Percentiles rank a stretch among this genome's conserved stretches.
Evolutionary conservation across 2,888 invertebrate species (phyloP).

Genomic region (Uloborus plumipes): DNA sequence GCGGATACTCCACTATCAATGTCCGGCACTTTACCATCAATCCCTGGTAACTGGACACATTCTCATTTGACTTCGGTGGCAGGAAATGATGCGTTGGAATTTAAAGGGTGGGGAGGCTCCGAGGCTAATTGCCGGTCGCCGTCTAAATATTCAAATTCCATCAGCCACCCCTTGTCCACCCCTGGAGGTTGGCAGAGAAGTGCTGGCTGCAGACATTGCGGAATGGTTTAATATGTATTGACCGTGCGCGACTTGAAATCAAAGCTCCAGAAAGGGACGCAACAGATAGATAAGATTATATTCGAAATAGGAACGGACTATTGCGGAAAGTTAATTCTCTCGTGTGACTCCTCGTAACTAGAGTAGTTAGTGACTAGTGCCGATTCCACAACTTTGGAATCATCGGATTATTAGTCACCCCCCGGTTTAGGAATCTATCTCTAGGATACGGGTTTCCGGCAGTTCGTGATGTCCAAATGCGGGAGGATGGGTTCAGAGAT

Average conservation of each 20-base stretch:
- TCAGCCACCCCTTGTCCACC: constrained; percentile 5
- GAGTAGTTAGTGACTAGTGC: too few species aligned
- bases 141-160: constrained; percentile 54
- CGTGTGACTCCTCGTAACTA: too few species aligned
- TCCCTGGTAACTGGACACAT: constrained; percentile 36
- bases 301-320: too few species aligned
- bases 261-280: not conserved
- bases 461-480: too few species aligned
- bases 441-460: too few species aligned
- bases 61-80: constrained; percentile 29
- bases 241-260: constrained; percentile 3
- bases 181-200: not conserved
- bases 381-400: too few species aligned
- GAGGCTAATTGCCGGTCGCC: constrained; percentile 36
- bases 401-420: too few species aligned
- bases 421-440: too few species aligned
- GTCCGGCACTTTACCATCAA: constrained; percentile 48
- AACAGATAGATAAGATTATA: too few species aligned
- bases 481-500: too few species aligned
- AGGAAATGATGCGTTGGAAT: constrained; percentile 22
- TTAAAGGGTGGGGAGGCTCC: not conserved
- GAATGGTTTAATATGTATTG: constrained; percentile 28
- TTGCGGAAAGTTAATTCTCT: too few species aligned
- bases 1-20: constrained; percentile 48
- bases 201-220: not conserved